A percentile compares a stretch with the other conserved stretches of the same genome.
phyloP scores from a whole-genome alignment of 2,797 vertebrate species.

The Petrocephalus schoutedeni region DNA sequence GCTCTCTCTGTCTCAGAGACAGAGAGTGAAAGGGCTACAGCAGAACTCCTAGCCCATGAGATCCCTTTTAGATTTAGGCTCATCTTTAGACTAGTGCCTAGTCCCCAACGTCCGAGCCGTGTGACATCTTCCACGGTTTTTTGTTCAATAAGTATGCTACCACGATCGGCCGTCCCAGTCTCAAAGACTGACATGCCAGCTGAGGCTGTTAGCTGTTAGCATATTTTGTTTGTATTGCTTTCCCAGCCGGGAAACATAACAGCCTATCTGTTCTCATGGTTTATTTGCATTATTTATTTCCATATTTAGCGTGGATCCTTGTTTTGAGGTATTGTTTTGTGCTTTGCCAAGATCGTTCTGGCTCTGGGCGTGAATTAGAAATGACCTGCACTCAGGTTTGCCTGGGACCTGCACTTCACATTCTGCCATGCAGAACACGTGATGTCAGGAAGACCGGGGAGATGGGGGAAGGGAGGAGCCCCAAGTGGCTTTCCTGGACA shows the following conservation, averaged over 20 bases:
- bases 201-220: constrained; percentile 6
- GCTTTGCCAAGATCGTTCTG: constrained; percentile 32
- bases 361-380: constrained; percentile 42
- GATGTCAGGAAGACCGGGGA: constrained; percentile 41
- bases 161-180: constrained; percentile 24
- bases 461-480: neutral
- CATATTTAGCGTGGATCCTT: constrained; percentile 16
- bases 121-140: neutral
- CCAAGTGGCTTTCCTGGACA: neutral
- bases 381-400: constrained; percentile 31
- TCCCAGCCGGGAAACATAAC: neutral
- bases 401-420: constrained; percentile 24
- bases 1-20: neutral
- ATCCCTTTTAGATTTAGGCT: neutral
- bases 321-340: constrained; percentile 38
- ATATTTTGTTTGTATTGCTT: neutral
- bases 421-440: constrained; percentile 19
- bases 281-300: neutral
- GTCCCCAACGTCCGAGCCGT: neutral
- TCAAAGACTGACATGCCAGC: constrained; percentile 4
- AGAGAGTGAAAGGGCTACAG: neutral
- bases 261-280: neutral
- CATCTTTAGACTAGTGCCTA: neutral
- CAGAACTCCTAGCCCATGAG: neutral
- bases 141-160: neutral